Conservation (phyloP, 2,888 invertebrate genomes). For the Drosophila robusta region DNA sequence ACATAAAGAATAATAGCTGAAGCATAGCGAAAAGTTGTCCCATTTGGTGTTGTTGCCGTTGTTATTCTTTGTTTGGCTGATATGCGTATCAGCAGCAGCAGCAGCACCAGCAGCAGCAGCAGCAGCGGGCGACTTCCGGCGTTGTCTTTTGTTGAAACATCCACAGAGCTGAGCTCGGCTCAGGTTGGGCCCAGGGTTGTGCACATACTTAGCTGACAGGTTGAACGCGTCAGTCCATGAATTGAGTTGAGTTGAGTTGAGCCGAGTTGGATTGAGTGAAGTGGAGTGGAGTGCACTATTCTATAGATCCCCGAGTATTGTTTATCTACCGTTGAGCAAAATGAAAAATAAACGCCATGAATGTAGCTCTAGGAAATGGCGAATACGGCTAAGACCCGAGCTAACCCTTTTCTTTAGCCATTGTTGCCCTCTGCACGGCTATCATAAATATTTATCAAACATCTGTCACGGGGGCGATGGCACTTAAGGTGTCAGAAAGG, state of each 20-base stretch:
- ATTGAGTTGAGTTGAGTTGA: conserved; percentile 5
- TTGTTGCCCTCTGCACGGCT: conserved; percentile 29
- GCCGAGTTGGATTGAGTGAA: not conserved
- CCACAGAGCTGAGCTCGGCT: conserved; percentile 28
- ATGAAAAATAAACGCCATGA: conserved; percentile 55
- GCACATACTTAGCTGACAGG: conserved; percentile 44
- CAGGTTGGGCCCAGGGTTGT: conserved; percentile 2
- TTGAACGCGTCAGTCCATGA: conserved; percentile 40
- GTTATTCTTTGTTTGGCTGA: conserved; percentile 17
- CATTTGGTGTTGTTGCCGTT: conserved; percentile 15
- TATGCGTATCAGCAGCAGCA: conserved; percentile 45
- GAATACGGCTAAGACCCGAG: not conserved
- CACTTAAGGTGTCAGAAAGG: conserved; percentile 69
- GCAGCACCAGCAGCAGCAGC: not conserved
- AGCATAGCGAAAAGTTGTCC: conserved; percentile 36
- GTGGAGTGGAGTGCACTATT: conserved; percentile 36
- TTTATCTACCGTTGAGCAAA: conserved; percentile 56
- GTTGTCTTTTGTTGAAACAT: conserved; percentile 52
- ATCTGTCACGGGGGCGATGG: conserved; percentile 46
- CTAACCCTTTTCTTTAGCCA: conserved; percentile 35
- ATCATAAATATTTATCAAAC: conserved; percentile 65
- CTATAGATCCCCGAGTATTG: conserved; percentile 33
- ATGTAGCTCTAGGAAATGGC: conserved; percentile 33
- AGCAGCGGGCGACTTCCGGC: conserved; percentile 40
- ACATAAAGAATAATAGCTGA: conserved; percentile 71